Conservation (phyloP, 2,113 vertebrate species). For the Catharus fuscescens region DNA sequence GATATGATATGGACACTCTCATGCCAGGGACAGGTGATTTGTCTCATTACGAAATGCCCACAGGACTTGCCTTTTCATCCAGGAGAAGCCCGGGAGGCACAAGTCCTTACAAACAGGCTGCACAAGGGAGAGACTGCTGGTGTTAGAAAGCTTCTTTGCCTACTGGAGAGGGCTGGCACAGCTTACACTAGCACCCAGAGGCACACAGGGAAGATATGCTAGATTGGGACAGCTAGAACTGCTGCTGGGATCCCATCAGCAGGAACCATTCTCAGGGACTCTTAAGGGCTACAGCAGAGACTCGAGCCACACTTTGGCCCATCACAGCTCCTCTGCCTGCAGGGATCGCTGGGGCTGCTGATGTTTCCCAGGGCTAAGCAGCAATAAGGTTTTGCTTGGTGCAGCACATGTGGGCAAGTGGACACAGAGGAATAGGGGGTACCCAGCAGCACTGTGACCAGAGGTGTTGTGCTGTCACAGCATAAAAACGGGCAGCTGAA, state of each 20-base stretch:
- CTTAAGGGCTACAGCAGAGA: neutral
- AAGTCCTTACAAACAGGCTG: neutral
- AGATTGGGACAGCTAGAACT: neutral
- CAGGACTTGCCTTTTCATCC: neutral
- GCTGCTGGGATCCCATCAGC: neutral
- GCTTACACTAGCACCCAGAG: neutral
- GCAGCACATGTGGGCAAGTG: fast-evolving
- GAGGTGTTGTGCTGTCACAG: neutral
- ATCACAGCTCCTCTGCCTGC: neutral
- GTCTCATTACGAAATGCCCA: neutral
- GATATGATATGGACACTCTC: neutral
- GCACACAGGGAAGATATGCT: neutral
- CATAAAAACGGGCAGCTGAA: neutral
- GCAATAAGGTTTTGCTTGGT: neutral
- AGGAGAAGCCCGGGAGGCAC: neutral
- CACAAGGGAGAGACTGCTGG: neutral
- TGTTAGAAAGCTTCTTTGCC: neutral
- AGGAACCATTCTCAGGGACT: neutral
- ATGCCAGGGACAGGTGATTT: neutral
- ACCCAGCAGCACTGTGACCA: neutral
- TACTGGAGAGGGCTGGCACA: neutral
- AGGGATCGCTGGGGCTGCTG: neutral
- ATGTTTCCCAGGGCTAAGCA: neutral
- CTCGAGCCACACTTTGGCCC: neutral
- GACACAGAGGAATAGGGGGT: fast-evolving